Conservation (phyloP, 2,113 vertebrate species). For the Ursus arctos region DNA sequence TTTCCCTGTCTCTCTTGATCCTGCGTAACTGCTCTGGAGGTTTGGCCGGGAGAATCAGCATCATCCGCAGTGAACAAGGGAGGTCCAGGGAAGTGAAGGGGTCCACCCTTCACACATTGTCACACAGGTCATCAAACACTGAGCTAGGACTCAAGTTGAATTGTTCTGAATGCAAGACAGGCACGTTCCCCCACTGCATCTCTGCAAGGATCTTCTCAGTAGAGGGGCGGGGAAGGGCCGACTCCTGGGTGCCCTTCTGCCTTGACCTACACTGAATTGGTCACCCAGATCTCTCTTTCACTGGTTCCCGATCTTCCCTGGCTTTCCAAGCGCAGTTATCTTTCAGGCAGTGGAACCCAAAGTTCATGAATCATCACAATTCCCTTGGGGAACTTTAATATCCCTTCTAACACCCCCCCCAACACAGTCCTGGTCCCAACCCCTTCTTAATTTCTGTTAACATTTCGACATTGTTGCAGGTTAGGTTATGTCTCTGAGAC, state of each 20-base stretch:
- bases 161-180: background rate
- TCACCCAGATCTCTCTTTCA: background rate
- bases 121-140: background rate
- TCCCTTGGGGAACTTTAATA: background rate
- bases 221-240: rapidly evolving
- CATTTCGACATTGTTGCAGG: background rate
- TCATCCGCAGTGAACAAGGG: background rate
- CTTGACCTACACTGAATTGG: background rate
- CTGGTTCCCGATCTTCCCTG: background rate
- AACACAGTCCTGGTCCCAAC: background rate
- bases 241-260: too few species aligned
- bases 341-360: background rate
- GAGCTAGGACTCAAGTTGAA: background rate
- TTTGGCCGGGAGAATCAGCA: background rate
- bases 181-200: background rate
- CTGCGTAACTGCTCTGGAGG: background rate
- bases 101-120: background rate
- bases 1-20: background rate
- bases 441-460: background rate
- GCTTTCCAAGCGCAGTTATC: background rate
- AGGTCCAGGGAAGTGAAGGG: background rate
- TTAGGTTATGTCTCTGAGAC: background rate
- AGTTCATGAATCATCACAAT: background rate
- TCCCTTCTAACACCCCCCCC: background rate
- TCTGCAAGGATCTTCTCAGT: background rate